Conservation (phyloP, 2,888 invertebrate genomes). For the Artemia sinica region DNA sequence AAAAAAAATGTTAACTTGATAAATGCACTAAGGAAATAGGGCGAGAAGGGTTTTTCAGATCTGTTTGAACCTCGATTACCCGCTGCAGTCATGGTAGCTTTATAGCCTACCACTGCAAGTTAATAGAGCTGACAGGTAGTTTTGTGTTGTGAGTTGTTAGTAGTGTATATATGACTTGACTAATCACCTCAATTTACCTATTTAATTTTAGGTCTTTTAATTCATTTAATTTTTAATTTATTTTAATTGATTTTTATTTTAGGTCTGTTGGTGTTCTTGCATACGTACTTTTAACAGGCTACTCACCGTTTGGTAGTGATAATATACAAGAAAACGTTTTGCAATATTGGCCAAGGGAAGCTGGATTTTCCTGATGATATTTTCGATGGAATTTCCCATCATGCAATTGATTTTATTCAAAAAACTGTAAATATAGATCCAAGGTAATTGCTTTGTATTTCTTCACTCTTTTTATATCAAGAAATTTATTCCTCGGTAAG, state of each 20-base stretch:
- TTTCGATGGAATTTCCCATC: slow-evolving; percentile 67
- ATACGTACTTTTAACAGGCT: slow-evolving; percentile 83
- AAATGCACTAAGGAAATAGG: too few relatives aligned
- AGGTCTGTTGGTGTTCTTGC: slow-evolving; percentile 77
- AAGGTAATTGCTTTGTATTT: slow-evolving; percentile 43
- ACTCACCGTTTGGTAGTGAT: slow-evolving; percentile 82
- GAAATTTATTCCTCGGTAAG: too few relatives aligned
- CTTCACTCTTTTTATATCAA: background rate
- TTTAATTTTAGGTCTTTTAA: slow-evolving; percentile 49
- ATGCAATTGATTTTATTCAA: slow-evolving; percentile 76
- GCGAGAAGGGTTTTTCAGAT: too few relatives aligned
- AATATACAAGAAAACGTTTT: slow-evolving; percentile 93
- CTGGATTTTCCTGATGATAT: slow-evolving; percentile 83
- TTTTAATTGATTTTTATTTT: background rate
- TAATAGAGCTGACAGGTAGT: too few relatives aligned
- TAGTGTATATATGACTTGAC: too few relatives aligned
- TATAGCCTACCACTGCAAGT: too few relatives aligned
- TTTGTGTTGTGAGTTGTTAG: too few relatives aligned
- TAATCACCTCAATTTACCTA: too few relatives aligned
- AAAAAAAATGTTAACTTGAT: too few relatives aligned
- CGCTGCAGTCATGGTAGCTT: too few relatives aligned
- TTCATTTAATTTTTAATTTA: too few relatives aligned
- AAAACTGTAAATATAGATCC: slow-evolving; percentile 79
- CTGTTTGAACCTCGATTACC: too few relatives aligned
- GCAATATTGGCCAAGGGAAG: slow-evolving; percentile 84